Percentiles rank a stretch among this genome's conserved stretches.
These are phyloP conservation scores for Elaphurus davidianus DNA, from an alignment of 2,113 vertebrate species.

Conservation along the genomic window DNA sequence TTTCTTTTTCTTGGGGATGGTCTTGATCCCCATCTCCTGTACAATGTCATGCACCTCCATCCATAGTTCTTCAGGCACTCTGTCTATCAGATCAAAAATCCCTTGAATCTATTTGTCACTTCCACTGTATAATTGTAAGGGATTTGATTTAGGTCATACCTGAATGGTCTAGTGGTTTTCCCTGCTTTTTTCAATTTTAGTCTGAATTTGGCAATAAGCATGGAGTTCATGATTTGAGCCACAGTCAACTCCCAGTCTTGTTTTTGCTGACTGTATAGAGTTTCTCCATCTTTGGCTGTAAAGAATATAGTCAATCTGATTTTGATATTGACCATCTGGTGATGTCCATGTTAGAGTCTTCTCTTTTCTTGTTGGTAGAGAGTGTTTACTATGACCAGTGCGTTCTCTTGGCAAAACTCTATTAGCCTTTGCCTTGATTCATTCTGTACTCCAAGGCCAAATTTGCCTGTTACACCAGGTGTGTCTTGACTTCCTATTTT, in stretches of 20 bases:
- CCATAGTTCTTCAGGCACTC: neutral
- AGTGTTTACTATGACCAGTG: neutral
- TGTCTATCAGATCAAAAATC: neutral
- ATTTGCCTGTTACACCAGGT: neutral
- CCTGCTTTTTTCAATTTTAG: neutral
- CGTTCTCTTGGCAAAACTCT: neutral
- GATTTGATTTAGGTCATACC: neutral
- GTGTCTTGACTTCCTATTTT: neutral
- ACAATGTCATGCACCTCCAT: accelerated
- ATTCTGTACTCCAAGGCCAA: neutral
- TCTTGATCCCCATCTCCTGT: neutral
- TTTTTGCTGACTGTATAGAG: neutral
- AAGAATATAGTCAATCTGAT: neutral
- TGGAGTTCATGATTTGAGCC: neutral
- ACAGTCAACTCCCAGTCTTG: neutral
- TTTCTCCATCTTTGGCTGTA: neutral
- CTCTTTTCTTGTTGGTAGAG: neutral
- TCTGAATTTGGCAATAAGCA: neutral
- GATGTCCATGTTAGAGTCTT: neutral
- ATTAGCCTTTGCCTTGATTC: neutral
- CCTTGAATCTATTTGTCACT: neutral
- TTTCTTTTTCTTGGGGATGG: accelerated
- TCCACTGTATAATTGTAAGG: neutral
- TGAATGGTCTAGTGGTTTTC: neutral
- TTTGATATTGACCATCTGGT: neutral